A percentile compares a stretch with the other conserved stretches of the same genome.
Conservation (phyloP, 2,888 invertebrate species). For the Molorchus minor region DNA sequence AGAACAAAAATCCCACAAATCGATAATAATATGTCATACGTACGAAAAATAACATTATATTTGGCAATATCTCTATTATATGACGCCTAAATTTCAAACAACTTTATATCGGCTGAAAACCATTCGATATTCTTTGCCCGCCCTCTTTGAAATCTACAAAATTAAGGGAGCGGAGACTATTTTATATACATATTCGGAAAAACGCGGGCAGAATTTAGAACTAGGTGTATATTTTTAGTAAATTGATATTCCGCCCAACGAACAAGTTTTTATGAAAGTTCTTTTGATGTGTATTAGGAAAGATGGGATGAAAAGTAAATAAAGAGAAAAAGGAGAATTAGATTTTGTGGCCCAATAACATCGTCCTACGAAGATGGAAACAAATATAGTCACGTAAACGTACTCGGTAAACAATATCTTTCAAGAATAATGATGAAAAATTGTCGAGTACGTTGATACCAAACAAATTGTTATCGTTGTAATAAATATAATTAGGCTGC, state of each 20-base stretch:
- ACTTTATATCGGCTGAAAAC: constrained; percentile 6
- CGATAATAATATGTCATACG: too few relatives aligned
- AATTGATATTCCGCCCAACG: constrained; percentile 29
- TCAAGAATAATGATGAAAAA: too few relatives aligned
- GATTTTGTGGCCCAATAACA: constrained; percentile 5
- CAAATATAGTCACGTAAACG: background rate
- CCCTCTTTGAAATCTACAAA: constrained; percentile 18
- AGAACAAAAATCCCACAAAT: too few relatives aligned
- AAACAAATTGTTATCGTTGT: too few relatives aligned
- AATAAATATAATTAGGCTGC: too few relatives aligned
- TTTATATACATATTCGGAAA: constrained; percentile 31
- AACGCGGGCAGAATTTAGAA: constrained; percentile 23
- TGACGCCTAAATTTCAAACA: too few relatives aligned
- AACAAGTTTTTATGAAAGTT: constrained; percentile 20
- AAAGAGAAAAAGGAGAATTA: constrained; percentile 10
- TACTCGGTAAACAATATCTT: background rate
- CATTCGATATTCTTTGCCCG: constrained; percentile 25
- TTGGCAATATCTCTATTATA: too few relatives aligned
- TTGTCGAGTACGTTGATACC: too few relatives aligned
- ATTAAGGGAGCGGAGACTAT: constrained; percentile 31
- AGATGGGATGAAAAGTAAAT: constrained; percentile 18
- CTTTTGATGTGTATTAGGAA: constrained; percentile 22
- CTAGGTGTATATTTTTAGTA: constrained; percentile 27
- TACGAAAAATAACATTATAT: too few relatives aligned
- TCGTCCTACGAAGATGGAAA: background rate